Evolutionary conservation across 2,797 vertebrate species (phyloP), one percentile per base, ranked within the genome.

Genomic region (Fistularia tabacaria): DNA sequence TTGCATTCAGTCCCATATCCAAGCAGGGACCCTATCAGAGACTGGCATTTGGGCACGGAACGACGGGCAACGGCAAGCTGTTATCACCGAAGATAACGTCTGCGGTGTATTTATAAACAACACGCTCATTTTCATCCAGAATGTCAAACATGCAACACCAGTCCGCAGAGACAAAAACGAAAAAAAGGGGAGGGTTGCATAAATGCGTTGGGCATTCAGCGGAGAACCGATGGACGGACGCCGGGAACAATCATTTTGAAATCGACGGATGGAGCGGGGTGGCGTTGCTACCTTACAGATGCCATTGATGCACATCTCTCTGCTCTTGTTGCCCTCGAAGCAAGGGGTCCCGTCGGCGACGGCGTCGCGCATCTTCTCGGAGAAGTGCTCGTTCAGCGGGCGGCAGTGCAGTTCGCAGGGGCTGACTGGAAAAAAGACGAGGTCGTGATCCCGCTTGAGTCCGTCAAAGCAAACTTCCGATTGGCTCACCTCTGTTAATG

Each of bases 321-420:
- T 84, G 58, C 91, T 93, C 79, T 73, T 50, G 12, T 80, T 92
- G 48, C 86, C 86, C 55, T 94, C 90, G 0, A 91, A 90, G 81
- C 97, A 99, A 0, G 85, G 93, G 0, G 97, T 99, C 42, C 97
- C 97, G 0, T 99, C 97, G 0, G 85, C 54, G 49, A 94, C 96
- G 0, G 94, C 92, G 0, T 99, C 96, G 44, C 87, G 86, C 86
- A 99, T 87, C 87, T 95, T 97, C 62, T 95, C 94, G 0, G 94
- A 91, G 10, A 95, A 96, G 64, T 93, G 87, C 15, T 93, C 92
- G 0, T 91, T 89, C 38, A 88, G 59, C 0, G 96, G 94, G 6
- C 91, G 93, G 78, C 97, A 99, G 84, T 99, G 93, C 74, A 99
- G 90, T 69, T 98, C 97, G 0, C 96, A 99, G 1, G 94, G 93